A percentile compares a stretch with the other conserved stretches of the same genome.
Evolutionary conservation across 1,140 invertebrate species (phyloP).

Genomic region (Bombus fervidus): DNA sequence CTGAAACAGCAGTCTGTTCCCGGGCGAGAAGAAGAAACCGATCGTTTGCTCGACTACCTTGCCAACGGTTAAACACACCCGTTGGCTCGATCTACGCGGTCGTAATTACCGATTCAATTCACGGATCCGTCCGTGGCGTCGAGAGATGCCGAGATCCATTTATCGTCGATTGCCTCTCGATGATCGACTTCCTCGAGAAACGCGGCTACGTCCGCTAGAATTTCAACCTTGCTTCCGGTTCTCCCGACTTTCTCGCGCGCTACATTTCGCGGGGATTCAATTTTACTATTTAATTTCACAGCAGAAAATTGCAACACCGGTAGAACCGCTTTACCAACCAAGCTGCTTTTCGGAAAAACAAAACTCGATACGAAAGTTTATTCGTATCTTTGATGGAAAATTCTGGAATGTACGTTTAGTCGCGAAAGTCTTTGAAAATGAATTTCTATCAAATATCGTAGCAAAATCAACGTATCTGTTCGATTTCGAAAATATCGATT

Average conservation of each 20-base stretch:
- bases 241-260: constrained; percentile 1
- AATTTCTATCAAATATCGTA: fast-evolving
- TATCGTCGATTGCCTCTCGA: background rate
- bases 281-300: background rate
- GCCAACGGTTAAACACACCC: constrained; percentile 1
- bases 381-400: too few species aligned
- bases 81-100: constrained; percentile 5
- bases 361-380: too few species aligned
- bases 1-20: background rate
- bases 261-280: background rate
- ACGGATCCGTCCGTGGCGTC: constrained; percentile 11
- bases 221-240: constrained; percentile 7
- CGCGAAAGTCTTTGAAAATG: too few species aligned
- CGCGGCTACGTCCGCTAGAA: constrained; percentile 1
- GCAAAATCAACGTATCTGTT: too few species aligned
- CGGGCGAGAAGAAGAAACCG: constrained; percentile 6
- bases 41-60: background rate
- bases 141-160: background rate
- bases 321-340: background rate
- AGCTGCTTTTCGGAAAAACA: fast-evolving
- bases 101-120: constrained; percentile 38
- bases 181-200: constrained; percentile 43
- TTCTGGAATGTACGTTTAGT: background rate
- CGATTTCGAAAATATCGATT: too few species aligned
- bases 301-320: background rate